Conservation (phyloP, 1,140 invertebrate genomes). For the Drosophila sproati region DNA sequence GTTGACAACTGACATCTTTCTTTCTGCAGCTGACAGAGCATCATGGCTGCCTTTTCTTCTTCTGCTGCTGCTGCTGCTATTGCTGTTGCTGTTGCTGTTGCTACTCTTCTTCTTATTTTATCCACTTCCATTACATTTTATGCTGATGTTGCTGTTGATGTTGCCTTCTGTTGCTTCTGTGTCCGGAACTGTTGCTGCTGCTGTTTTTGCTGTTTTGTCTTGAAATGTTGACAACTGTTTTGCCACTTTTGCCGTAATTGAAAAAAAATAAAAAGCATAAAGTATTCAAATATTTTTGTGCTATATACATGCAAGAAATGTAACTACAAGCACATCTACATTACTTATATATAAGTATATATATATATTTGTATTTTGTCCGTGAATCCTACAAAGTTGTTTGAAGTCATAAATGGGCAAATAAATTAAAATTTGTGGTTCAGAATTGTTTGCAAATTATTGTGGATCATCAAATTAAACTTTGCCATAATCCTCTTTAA, state of each 20-base stretch:
- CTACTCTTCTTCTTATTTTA: conserved; percentile 5
- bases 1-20: conserved; percentile 82
- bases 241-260: conserved; percentile 80
- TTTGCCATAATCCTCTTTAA: too few relatives aligned
- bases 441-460: too few relatives aligned
- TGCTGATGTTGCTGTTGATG: conserved; percentile 14
- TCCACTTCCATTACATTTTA: conserved; percentile 12
- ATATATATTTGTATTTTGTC: conserved; percentile 1
- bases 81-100: conserved; percentile 1
- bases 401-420: not conserved
- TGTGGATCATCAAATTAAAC: too few relatives aligned
- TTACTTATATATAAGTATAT: not conserved
- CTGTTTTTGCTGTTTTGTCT: conserved; percentile 75
- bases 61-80: conserved; percentile 25
- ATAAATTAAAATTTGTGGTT: not conserved
- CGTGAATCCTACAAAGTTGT: not conserved
- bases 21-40: conserved; percentile 66
- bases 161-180: conserved; percentile 2
- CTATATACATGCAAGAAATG: conserved; percentile 31
- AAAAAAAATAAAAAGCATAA: conserved; percentile 74
- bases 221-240: conserved; percentile 80
- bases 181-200: conserved; percentile 24
- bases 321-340: conserved; percentile 12
- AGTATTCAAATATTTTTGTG: conserved; percentile 61
- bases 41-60: conserved; percentile 27